Percentiles rank a stretch among this genome's conserved stretches.
phyloP scores from a whole-genome alignment of 1,140 invertebrate species.

The Chironomus tepperi region DNA sequence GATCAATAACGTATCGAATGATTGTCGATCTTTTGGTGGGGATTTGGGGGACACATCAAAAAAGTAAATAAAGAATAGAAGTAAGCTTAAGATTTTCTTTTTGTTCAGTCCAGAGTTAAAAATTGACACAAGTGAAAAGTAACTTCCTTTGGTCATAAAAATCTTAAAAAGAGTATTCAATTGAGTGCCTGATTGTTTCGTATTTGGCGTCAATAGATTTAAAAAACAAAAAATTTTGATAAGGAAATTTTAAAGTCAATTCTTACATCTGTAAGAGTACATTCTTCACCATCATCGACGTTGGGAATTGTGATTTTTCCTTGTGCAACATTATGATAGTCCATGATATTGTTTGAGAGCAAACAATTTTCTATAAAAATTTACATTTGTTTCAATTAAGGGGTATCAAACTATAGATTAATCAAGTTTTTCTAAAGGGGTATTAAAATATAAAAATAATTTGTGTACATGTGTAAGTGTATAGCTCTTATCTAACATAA shows the following conservation, averaged over 20 bases:
- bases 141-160: too few relatives aligned
- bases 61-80: too few relatives aligned
- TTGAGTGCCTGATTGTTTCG: too few relatives aligned
- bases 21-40: too few relatives aligned
- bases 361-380: slow-evolving; percentile 49
- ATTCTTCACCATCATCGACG: slow-evolving; percentile 84
- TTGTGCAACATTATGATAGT: slow-evolving; percentile 75
- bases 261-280: slow-evolving; percentile 87
- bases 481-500: neutral
- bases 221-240: neutral
- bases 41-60: too few relatives aligned
- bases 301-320: slow-evolving; percentile 75
- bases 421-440: neutral
- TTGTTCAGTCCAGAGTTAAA: too few relatives aligned
- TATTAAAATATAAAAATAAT: neutral
- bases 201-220: too few relatives aligned
- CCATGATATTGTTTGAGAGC: slow-evolving; percentile 56
- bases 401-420: neutral
- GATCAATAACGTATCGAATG: too few relatives aligned
- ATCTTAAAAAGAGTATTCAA: too few relatives aligned
- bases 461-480: neutral
- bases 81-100: too few relatives aligned
- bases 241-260: neutral
- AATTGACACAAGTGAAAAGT: too few relatives aligned
- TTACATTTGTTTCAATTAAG: neutral